Conservation (phyloP, 2,888 invertebrate genomes). For the Drosophila siamana region DNA sequence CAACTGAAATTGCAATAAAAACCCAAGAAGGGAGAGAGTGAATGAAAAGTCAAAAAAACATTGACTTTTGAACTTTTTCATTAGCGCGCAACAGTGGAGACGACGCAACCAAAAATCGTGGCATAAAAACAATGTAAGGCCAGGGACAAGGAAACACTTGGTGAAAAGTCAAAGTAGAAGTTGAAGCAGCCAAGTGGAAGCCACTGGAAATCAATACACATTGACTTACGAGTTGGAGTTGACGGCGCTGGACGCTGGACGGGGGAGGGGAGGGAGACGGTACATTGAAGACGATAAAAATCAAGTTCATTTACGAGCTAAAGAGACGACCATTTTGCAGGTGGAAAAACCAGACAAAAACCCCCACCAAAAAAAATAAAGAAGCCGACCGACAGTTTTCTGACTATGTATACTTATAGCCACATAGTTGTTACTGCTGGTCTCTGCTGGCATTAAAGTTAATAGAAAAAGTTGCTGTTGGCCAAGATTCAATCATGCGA, state of each 20-base stretch:
- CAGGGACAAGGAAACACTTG: conserved; percentile 45
- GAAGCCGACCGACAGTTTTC: conserved; percentile 38
- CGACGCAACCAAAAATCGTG: conserved; percentile 41
- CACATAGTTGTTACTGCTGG: conserved; percentile 57
- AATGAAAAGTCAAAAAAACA: conserved; percentile 60
- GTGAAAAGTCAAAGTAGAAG: conserved; percentile 53
- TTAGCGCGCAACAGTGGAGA: conserved; percentile 54
- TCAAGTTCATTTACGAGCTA: conserved; percentile 78
- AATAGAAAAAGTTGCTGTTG: conserved; percentile 81
- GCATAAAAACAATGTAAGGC: conserved; percentile 68
- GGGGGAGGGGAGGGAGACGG: conserved; percentile 5
- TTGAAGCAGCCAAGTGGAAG: conserved; percentile 72
- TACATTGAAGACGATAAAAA: conserved; percentile 68
- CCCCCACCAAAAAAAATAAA: conserved; percentile 15
- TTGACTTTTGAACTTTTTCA: conserved; percentile 80
- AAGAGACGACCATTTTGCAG: conserved; percentile 65
- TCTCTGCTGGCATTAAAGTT: conserved; percentile 76
- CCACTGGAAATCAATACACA: conserved; percentile 74
- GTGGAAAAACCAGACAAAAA: conserved; percentile 49
- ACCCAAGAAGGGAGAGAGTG: conserved; percentile 33
- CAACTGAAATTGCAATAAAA: conserved; percentile 56
- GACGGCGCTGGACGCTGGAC: no score
- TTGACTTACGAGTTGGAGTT: conserved; percentile 10
- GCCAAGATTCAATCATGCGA: conserved; percentile 81
- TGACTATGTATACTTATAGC: conserved; percentile 29